Evolutionary conservation across 2,113 vertebrate species (phyloP), one percentile per base, ranked within the genome.

Genomic region (Trachemys scripta): DNA sequence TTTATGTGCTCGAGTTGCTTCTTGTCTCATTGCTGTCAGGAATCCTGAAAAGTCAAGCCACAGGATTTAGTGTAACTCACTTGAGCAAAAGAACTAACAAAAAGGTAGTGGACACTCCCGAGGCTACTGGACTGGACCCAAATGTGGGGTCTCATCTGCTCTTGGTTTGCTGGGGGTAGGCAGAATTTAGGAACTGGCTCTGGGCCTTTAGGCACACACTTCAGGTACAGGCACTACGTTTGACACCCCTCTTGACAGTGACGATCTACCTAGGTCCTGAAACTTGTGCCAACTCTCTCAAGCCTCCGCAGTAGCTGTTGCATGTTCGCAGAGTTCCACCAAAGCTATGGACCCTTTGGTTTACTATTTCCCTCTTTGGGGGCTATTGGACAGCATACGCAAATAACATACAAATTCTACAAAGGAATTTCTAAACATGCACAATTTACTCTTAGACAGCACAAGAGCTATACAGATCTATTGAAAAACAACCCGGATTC

Each of bases 11-110:
- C 97, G 97, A 59, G 98, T 98, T 59, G 98, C 98, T 97, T 98
- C 98, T 87, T 99, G 98, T 88, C 98, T 98, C 98, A 98, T 98
- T 50, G 98, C 98, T 50, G 98, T 98, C 92, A 99, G 95, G 89
- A 99, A 99, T 59, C 98, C 98, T 98, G 27, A 96, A 89, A 96
- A 95, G 85, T 69, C 82, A 96, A 94, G 50, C 51, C 94, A 88
- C 72, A 92, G 86, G 35, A 92, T 96, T 98, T 90, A 96, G 92
- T 94, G 91, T 49, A 51, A 89, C 22, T 38, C 14, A 83, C 79
- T 38, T 72, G n/a, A 72, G 89, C 4, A 42, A 14, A 27, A 80
- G 45, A 45, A 81, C 22, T 75, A 22, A 75, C 22, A 12, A 75
- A 22, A 54, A 20, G 19, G 53, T 42, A 38, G 22, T 22, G 38